These are phyloP conservation scores for Brenthis ino DNA, from an alignment of 2,888 invertebrate genomes.

Conservation along the genomic window DNA sequence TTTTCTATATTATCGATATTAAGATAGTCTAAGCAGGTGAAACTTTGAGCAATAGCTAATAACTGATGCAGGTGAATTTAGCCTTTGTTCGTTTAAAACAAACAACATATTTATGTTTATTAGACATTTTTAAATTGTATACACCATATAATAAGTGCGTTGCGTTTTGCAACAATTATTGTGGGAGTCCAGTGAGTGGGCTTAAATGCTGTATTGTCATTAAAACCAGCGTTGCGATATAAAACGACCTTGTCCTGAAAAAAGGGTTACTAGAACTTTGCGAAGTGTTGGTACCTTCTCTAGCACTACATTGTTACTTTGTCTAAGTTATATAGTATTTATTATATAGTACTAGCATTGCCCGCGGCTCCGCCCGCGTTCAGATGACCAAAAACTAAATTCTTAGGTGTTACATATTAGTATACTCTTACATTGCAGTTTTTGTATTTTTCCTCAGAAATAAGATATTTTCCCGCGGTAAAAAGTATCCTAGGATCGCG, in stretches of 20 bases:
- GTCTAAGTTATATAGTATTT: background rate
- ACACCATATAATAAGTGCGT: background rate
- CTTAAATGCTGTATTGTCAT: conserved; percentile 22
- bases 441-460: too few relatives aligned
- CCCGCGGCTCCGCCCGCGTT: too few relatives aligned
- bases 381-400: too few relatives aligned
- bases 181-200: conserved; percentile 28
- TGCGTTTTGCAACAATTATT: conserved; percentile 1
- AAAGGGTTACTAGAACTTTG: background rate
- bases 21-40: too few relatives aligned
- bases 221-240: conserved; percentile 17
- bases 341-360: too few relatives aligned
- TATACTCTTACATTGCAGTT: too few relatives aligned
- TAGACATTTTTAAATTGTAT: background rate
- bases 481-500: too few relatives aligned
- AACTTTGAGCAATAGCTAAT: too few relatives aligned
- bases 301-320: background rate
- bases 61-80: too few relatives aligned
- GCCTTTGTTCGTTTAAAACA: background rate
- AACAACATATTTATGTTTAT: background rate
- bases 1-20: too few relatives aligned
- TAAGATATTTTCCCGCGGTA: too few relatives aligned
- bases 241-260: conserved; percentile 16
- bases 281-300: background rate
- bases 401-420: too few relatives aligned